Evolutionary conservation across 1,140 invertebrate genomes (phyloP), one percentile per base, ranked within the genome.

Genomic region (Teleogryllus occipitalis): DNA sequence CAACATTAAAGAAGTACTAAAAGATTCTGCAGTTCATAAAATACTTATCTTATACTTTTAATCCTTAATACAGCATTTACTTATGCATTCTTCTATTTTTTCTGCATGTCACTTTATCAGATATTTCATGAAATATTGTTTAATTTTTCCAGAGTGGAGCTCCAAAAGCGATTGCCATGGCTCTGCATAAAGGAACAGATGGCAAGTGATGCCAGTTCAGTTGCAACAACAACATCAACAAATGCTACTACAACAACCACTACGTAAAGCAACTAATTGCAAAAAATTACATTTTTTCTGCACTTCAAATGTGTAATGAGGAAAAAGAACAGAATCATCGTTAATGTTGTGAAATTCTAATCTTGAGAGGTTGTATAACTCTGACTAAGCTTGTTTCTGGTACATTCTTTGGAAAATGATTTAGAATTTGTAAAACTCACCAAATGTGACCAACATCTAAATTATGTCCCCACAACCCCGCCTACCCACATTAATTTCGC

Each of bases 131-230:
- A 15, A n/a, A 15, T 72, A 72, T 47, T 7, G 48, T 21, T 77
- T 54, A 47, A 0, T 3, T 47, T 39, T 84, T 83, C 27, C 79
- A 88, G 90, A 81, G 81, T 90, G 80, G 90, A 92, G 82, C 85
- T 92, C 39, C 88, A 90, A 81, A 91, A 91, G 81, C 86, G 88
- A 75, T 83, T 91, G 47, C 90, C 91, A 39, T 92, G 90, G 89
- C 84, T 92, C 80, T 90, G 89, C 22, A 90, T 92, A 39, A 89
- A 90, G 74, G 91, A 92, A 83, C 86, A 87, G 5, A 80, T 82
- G 83, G 84, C 79, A 75, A 77, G 79, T 74, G 79, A 80, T 18
- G 12, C 74, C 6, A 48, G 14, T 22, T 80, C 79, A 7, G 22
- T 21, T 22, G 49, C 48, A 74, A 80, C 78, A 48, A 79, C 78